A percentile compares a stretch with the other conserved stretches of the same genome.
Conservation (phyloP, 2,113 vertebrate species). For the Pseudolaguvia tuberculata region DNA sequence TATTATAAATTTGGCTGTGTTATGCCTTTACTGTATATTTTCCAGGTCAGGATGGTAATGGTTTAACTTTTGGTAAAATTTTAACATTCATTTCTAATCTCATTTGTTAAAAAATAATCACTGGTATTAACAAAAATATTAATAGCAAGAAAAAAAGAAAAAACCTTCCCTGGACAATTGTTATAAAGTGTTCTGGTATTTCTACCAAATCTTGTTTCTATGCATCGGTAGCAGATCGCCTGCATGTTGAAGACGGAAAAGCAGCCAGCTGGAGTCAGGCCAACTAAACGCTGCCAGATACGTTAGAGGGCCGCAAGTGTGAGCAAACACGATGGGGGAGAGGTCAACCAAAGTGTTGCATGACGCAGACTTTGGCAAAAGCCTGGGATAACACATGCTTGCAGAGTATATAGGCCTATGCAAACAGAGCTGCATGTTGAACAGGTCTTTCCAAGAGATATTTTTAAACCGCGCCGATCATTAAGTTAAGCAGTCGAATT, state of each 20-base stretch:
- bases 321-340: conserved; percentile 48
- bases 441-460: conserved; percentile 34
- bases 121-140: too few species aligned
- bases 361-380: conserved; percentile 52
- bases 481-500: too few species aligned
- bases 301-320: conserved; percentile 52
- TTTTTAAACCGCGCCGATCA: conserved; percentile 14
- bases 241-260: conserved; percentile 15
- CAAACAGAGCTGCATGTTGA: conserved; percentile 38
- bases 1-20: too few species aligned
- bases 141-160: too few species aligned
- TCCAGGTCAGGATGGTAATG: neutral
- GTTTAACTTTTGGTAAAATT: too few species aligned
- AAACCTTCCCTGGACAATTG: too few species aligned
- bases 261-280: conserved; percentile 58
- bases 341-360: conserved; percentile 59
- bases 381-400: conserved; percentile 16
- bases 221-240: conserved; percentile 43
- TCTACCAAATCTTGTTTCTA: conserved; percentile 33
- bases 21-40: neutral
- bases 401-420: conserved; percentile 1
- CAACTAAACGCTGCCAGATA: conserved; percentile 57
- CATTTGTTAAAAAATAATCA: too few species aligned
- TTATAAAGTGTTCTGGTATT: too few species aligned
- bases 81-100: too few species aligned